Percentiles rank a stretch among this genome's conserved stretches.
phyloP scores from a whole-genome alignment of 2,113 vertebrate genomes.

The Rhinopomastus cyanomelas region DNA sequence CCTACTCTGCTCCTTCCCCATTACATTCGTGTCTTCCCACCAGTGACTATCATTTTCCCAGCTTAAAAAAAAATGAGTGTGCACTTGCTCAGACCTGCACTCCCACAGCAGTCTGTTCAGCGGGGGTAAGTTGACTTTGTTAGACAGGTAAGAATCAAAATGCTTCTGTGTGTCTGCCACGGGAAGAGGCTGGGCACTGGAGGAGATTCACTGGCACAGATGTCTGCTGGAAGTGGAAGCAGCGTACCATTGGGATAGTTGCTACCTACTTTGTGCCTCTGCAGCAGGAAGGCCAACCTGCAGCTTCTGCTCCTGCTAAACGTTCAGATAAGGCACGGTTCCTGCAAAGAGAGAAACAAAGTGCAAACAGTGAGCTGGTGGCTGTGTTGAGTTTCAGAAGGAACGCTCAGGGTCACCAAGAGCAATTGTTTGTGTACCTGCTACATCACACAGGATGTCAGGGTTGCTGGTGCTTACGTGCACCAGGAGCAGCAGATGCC shows the following conservation, averaged over 20 bases:
- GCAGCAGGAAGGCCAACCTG: neutral
- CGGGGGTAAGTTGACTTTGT: neutral
- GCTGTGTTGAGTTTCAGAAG: accelerated
- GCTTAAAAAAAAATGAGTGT: neutral
- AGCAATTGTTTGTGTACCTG: neutral
- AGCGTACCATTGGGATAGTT: neutral
- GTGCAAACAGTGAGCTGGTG: neutral
- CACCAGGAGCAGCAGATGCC: neutral
- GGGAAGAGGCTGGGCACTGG: neutral
- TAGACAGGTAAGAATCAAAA: neutral
- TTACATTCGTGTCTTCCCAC: neutral
- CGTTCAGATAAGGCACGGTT: neutral
- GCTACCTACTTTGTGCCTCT: neutral
- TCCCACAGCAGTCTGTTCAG: neutral
- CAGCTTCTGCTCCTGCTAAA: neutral
- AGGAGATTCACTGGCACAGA: neutral
- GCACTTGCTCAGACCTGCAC: neutral
- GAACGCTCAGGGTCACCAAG: neutral
- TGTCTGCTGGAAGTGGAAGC: neutral
- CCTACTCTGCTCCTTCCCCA: neutral
- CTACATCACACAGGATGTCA: neutral
- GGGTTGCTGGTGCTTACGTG: neutral
- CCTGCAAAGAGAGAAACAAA: neutral
- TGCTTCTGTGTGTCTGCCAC: neutral
- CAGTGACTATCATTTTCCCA: neutral